These are phyloP conservation scores for Seira sanloemensis DNA, from an alignment of 2,888 invertebrate species.

Conservation along the genomic window DNA sequence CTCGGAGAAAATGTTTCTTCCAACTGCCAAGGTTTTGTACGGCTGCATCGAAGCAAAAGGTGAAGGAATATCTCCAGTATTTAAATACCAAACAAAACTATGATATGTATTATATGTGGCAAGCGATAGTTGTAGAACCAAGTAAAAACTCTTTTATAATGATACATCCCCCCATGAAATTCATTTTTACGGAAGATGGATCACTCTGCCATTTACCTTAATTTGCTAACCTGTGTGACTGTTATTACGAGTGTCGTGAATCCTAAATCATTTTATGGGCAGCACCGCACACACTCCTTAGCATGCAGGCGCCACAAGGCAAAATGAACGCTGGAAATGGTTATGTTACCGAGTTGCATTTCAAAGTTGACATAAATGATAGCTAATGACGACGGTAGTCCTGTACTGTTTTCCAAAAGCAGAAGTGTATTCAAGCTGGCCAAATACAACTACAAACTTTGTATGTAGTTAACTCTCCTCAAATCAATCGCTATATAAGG, in stretches of 20 bases:
- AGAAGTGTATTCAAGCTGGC: neutral
- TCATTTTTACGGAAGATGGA: neutral
- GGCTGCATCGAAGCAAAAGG: neutral
- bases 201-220: neutral
- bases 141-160: too few species aligned
- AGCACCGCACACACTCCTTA: neutral
- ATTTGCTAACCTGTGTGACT: neutral
- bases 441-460: neutral
- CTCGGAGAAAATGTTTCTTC: neutral
- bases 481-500: neutral
- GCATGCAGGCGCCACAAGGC: neutral
- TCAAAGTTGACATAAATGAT: conserved; percentile 60
- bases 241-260: neutral
- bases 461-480: too few species aligned
- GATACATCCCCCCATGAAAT: too few species aligned
- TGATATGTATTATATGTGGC: neutral
- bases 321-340: conserved; percentile 4
- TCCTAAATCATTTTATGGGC: conserved; percentile 1
- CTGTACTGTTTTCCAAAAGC: neutral
- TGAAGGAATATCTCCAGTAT: neutral
- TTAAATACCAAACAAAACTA: too few species aligned
- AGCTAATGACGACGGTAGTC: conserved; percentile 40
- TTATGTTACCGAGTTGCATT: conserved; percentile 19
- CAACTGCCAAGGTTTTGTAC: too few species aligned
- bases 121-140: too few species aligned